phyloP scores from a whole-genome alignment of 2,113 vertebrate genomes.

The Lanius collurio region DNA sequence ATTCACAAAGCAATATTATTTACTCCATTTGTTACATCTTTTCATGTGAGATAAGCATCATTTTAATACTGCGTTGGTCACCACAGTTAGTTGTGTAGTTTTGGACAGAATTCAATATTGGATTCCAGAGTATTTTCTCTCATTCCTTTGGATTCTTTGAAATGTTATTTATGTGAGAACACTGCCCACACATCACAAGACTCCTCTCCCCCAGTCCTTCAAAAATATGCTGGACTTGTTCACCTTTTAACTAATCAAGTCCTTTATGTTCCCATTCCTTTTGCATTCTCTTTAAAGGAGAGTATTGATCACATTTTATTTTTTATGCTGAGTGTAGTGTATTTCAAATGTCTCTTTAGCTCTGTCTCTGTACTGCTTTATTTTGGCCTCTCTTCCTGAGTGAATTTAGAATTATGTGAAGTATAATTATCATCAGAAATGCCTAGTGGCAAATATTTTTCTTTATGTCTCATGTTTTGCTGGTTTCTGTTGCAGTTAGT shows the following conservation, averaged over 20 bases:
- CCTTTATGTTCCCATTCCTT: background rate
- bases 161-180: slow-evolving; percentile 25
- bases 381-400: background rate
- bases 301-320: background rate
- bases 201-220: background rate
- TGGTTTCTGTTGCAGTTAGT: background rate
- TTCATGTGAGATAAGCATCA: background rate
- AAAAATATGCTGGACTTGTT: slow-evolving; percentile 1
- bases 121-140: background rate
- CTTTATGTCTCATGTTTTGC: rapidly evolving
- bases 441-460: background rate
- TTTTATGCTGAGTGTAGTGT: background rate
- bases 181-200: slow-evolving; percentile 3
- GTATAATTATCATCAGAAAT: background rate
- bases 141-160: background rate
- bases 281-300: background rate
- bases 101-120: background rate
- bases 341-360: background rate
- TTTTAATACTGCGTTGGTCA: background rate
- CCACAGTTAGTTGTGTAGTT: background rate
- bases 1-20: background rate
- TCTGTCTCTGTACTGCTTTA: background rate
- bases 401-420: background rate
- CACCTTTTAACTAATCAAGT: background rate
- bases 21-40: background rate